Conservation (phyloP, 2,113 vertebrate genomes). For the Gymnorhina tibicen region DNA sequence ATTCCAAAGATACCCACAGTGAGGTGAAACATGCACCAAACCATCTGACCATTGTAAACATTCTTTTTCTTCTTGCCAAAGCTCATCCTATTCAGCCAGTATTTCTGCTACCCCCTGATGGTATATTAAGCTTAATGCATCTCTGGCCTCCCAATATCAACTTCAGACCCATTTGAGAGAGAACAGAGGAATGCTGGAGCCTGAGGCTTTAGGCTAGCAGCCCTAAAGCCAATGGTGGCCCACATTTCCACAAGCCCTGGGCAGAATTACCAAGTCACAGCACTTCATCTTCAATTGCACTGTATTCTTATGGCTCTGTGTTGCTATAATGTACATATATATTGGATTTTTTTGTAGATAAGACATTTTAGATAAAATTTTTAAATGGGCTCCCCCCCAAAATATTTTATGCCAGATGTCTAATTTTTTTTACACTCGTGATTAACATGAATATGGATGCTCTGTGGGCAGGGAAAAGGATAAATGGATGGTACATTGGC, state of each 20-base stretch:
- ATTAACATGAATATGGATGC: conserved; percentile 54
- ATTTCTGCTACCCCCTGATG: conserved; percentile 34
- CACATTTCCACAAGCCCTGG: conserved; percentile 17
- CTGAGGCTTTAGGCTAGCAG: conserved; percentile 49
- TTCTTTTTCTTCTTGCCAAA: background rate
- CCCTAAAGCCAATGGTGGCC: conserved; percentile 62
- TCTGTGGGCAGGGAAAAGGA: conserved; percentile 2
- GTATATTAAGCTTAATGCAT: background rate
- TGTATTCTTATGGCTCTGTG: conserved; percentile 58
- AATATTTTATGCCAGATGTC: conserved; percentile 65
- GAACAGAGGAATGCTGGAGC: conserved; percentile 26
- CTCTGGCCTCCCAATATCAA: background rate
- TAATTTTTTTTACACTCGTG: conserved; percentile 61
- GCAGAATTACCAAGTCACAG: conserved; percentile 41
- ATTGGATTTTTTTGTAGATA: conserved; percentile 70
- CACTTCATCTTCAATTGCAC: conserved; percentile 63
- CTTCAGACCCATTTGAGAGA: background rate
- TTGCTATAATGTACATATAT: conserved; percentile 64
- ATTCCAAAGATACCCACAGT: background rate
- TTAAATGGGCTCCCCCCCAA: conserved; percentile 33
- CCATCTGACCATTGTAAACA: background rate
- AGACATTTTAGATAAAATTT: conserved; percentile 66
- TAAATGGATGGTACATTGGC: conserved; percentile 19
- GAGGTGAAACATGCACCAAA: background rate
- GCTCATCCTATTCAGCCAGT: background rate